These are phyloP conservation scores for Xylota segnis DNA, from an alignment of 2,888 invertebrate species.

Conservation along the genomic window DNA sequence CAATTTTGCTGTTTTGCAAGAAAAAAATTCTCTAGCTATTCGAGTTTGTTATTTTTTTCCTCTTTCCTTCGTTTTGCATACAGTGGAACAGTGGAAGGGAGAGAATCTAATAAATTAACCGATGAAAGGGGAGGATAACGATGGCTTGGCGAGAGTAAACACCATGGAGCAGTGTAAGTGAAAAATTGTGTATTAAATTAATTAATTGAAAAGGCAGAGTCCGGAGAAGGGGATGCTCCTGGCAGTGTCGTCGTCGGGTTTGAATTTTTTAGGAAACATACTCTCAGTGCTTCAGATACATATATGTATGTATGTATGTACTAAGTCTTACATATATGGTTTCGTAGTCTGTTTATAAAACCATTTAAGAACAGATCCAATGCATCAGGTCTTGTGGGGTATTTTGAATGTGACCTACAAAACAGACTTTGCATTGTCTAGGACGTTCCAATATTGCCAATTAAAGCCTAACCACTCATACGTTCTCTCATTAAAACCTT, in stretches of 20 bases:
- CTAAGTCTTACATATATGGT: no score
- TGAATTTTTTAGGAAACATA: no score
- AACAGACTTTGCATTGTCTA: no score
- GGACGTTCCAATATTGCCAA: no score
- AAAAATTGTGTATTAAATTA: conserved; percentile 1
- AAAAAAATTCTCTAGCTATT: not conserved
- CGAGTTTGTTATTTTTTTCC: not conserved
- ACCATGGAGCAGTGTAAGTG: not conserved
- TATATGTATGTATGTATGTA: no score
- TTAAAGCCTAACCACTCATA: no score
- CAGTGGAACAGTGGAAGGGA: not conserved
- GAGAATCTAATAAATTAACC: not conserved
- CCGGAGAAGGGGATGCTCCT: not conserved
- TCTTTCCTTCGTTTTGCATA: not conserved
- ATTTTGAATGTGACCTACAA: no score
- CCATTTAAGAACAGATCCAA: no score
- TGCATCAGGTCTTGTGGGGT: no score
- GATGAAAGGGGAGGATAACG: not conserved
- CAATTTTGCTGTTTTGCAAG: conserved; percentile 35
- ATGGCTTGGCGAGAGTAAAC: not conserved
- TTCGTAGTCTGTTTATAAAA: no score
- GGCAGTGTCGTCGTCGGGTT: not conserved
- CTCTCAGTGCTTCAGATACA: no score
- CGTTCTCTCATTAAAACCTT: no score
- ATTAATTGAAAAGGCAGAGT: not conserved